Evolutionary conservation across 2,797 vertebrate species (phyloP).

Genomic region (Chiloscyllium punctatum): DNA sequence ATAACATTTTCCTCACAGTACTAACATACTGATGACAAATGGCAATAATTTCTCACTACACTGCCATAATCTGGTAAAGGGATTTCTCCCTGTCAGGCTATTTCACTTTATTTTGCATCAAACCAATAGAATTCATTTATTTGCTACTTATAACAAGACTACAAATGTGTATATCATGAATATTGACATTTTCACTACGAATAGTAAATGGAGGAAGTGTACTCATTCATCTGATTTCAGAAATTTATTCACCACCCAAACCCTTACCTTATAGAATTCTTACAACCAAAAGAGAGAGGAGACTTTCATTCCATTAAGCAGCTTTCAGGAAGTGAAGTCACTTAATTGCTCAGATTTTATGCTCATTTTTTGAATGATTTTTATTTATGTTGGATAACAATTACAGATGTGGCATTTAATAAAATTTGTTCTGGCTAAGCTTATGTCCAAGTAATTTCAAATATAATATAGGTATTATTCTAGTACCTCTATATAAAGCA

Average conservation of each 20-base stretch:
- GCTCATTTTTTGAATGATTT: not conserved
- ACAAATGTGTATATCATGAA: too few relatives aligned
- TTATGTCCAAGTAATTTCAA: not conserved
- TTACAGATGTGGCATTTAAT: not conserved
- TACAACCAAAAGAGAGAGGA: not conserved
- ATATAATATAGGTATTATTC: not conserved
- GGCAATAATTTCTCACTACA: too few relatives aligned
- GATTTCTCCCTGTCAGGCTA: too few relatives aligned
- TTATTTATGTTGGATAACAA: not conserved
- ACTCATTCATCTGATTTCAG: not conserved
- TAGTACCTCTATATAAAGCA: not conserved
- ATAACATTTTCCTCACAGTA: too few relatives aligned
- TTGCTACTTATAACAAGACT: too few relatives aligned
- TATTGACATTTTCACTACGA: too few relatives aligned
- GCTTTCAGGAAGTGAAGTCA: not conserved
- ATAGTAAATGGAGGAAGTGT: too few relatives aligned
- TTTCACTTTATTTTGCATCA: too few relatives aligned
- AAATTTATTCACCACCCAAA: not conserved
- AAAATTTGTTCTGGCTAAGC: not conserved
- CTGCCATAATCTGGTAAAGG: too few relatives aligned
- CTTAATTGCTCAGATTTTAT: not conserved
- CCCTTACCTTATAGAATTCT: not conserved
- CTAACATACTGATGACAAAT: too few relatives aligned
- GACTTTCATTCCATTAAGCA: not conserved
- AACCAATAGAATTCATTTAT: too few relatives aligned